Conservation (phyloP, 2,113 vertebrate species). For the Gobiocypris rarus region DNA sequence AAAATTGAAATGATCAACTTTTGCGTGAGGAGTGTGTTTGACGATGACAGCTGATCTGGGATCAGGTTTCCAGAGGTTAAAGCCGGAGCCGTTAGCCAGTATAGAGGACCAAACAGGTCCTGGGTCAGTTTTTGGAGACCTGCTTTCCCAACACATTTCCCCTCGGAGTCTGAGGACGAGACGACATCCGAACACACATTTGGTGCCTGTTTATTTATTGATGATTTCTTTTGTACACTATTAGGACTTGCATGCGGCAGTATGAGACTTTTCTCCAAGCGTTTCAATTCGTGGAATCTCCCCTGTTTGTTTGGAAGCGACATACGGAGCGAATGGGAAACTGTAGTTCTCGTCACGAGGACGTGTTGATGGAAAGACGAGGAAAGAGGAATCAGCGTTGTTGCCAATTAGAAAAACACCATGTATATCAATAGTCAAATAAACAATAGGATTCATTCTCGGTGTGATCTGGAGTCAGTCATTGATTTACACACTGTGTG, state of each 20-base stretch:
- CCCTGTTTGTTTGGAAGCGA: conserved; percentile 1
- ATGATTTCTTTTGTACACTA: conserved; percentile 47
- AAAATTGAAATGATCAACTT: conserved; percentile 34
- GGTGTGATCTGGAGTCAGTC: conserved; percentile 12
- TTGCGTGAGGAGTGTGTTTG: neutral
- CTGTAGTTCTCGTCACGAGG: neutral
- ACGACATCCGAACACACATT: conserved; percentile 23
- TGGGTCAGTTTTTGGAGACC: conserved; percentile 43
- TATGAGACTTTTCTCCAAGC: conserved; percentile 26
- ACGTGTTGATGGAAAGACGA: neutral
- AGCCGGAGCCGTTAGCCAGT: neutral
- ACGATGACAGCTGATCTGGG: conserved; percentile 33
- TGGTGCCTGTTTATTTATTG: conserved; percentile 48
- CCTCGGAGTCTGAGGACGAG: conserved; percentile 4
- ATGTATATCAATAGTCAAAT: conserved; percentile 57
- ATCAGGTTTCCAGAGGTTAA: conserved; percentile 13
- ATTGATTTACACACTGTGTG: conserved; percentile 7
- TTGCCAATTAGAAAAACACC: conserved; percentile 51
- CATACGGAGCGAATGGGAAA: neutral
- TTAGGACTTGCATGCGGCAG: conserved; percentile 54
- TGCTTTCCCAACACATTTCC: neutral
- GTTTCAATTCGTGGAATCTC: too few species aligned
- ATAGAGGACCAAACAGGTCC: conserved; percentile 47
- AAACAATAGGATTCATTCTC: conserved; percentile 49
- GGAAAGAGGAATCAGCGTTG: conserved; percentile 35